phyloP scores from a whole-genome alignment of 1,140 invertebrate species.

The Xylocopa sonorina region DNA sequence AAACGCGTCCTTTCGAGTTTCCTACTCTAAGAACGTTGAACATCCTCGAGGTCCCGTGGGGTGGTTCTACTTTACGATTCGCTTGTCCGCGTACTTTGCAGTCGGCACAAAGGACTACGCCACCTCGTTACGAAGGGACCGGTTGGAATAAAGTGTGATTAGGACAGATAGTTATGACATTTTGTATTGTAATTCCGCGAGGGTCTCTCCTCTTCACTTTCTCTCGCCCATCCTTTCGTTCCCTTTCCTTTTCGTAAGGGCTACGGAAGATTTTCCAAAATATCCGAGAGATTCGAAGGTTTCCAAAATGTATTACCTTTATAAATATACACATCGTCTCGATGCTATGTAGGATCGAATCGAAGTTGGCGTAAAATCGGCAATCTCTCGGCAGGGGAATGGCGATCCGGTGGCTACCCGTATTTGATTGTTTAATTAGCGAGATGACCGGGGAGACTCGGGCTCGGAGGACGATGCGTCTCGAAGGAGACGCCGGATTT shows the following conservation, averaged over 20 bases:
- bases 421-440: slow-evolving; percentile 83
- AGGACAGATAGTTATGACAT: slow-evolving; percentile 81
- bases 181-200: slow-evolving; percentile 81
- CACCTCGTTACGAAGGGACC: slow-evolving; percentile 78
- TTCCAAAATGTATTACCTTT: too few relatives aligned
- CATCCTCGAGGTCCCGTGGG: slow-evolving; percentile 68
- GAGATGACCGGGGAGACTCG: slow-evolving; percentile 80
- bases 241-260: slow-evolving; percentile 6
- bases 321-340: too few relatives aligned
- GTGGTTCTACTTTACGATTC: slow-evolving; percentile 78
- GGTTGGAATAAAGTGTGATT: slow-evolving; percentile 82
- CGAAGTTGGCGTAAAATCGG: slow-evolving; percentile 76
- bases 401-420: slow-evolving; percentile 74
- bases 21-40: slow-evolving; percentile 67
- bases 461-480: slow-evolving; percentile 58
- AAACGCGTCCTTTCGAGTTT: slow-evolving; percentile 70
- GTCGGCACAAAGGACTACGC: slow-evolving; percentile 71
- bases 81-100: slow-evolving; percentile 73
- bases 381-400: slow-evolving; percentile 70
- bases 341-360: too few relatives aligned
- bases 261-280: too few relatives aligned
- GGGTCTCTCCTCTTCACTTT: slow-evolving; percentile 58
- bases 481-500: slow-evolving; percentile 61
- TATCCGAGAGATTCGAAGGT: too few relatives aligned
- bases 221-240: slow-evolving; percentile 34